Base-by-base conservation (phyloP, 2,113 vertebrate species). In the Trogon surrucura region DNA sequence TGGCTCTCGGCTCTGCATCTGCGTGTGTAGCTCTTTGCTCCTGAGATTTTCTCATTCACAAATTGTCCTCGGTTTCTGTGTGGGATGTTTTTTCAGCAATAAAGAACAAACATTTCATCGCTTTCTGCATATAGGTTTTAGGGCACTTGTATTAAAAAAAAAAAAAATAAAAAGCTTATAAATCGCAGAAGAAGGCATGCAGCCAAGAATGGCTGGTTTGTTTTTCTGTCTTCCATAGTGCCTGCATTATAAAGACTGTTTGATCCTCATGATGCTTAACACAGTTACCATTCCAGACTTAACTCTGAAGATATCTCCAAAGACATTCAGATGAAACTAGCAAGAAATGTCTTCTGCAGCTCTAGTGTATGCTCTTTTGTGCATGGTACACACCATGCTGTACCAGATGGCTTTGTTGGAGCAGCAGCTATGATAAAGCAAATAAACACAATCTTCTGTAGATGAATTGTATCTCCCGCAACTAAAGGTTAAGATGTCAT, bases 401-500 rank as follows among this genome's bases (percentile, higher is more conserved):
- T 15, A 16, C 18, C 0, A 0, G n/a, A 32, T 36, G 51, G 51
- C 65, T 54, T 67, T 85, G 4, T 29, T 94, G 64, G 30, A 85
- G 36, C 58, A 17, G 23, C 22, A 60, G 30, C 51, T 1, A 2
- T 3, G 9, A 58, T 54, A 88, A 91, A 83, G 10, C 41, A 80
- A 64, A 60, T 44, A 56, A 79, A 56, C 19, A 26, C 60, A 81
- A 3, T 36, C 48, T 89, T 88, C 54, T 60, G 38, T 51, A 82
- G 60, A 45, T 78, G 16, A 83, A 90, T 66, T 38, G 5, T 70
- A 29, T 70, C 20, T 77, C 60, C 51, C 62, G 22, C 67, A 91
- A 41, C 47, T 80, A 36, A 89, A 95, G 85, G 71, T 93, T 91
- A 82, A 73, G 7, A 13, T 95, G 60, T 83, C 75, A 78, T 58